Conservation (phyloP, 2,113 vertebrate genomes). For the Elanus axillaris region DNA sequence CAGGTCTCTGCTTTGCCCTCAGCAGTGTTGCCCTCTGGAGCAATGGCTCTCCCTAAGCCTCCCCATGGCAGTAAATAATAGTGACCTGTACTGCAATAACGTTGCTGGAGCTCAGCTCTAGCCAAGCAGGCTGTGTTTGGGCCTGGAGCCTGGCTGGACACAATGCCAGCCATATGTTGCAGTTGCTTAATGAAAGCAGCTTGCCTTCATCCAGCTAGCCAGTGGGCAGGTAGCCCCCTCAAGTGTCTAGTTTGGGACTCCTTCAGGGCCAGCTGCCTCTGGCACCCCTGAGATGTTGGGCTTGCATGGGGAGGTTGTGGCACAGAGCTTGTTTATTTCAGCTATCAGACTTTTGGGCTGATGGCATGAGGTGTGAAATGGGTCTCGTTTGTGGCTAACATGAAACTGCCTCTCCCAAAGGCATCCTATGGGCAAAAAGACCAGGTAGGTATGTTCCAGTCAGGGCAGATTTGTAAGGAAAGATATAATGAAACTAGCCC, state of each 20-base stretch:
- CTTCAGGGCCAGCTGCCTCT: neutral
- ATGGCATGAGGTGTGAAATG: neutral
- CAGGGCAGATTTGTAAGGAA: neutral
- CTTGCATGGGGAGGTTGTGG: neutral
- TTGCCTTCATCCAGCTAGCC: neutral
- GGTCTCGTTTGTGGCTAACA: neutral
- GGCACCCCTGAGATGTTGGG: neutral
- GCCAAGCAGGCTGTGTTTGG: neutral
- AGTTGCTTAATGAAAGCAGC: neutral
- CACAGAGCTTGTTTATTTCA: neutral
- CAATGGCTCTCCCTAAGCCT: neutral
- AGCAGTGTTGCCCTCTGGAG: neutral
- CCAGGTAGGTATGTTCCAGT: neutral
- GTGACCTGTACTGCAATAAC: rapidly evolving
- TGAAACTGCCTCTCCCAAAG: neutral
- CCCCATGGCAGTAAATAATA: neutral
- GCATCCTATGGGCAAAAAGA: neutral
- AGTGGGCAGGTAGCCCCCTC: neutral
- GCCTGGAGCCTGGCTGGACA: neutral
- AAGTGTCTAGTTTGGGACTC: rapidly evolving
- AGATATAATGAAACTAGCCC: neutral
- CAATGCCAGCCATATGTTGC: rapidly evolving
- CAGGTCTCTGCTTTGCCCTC: neutral
- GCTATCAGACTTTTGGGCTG: neutral
- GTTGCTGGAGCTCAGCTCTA: neutral